Evolutionary conservation across 2,888 invertebrate genomes (phyloP), one percentile per base, ranked within the genome.

Genomic region (Hybos culiciformis): DNA sequence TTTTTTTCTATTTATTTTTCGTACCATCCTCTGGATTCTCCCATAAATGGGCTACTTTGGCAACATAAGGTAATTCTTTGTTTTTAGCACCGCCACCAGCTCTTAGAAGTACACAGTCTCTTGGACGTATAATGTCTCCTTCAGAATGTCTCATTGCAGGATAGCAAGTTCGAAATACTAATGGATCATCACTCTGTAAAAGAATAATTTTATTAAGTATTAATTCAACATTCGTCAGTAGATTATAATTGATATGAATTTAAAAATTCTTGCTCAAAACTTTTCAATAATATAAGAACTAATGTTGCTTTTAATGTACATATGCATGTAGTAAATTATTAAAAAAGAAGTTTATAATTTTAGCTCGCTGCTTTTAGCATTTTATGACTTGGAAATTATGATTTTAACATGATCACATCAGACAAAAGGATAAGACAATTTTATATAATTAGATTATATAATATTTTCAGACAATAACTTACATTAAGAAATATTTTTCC

Each of bases 21-120:
- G 70, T 63, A 90, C 93, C 91, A 66, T 90, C 87, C 42, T 85
- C 84, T 4, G 90, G 85, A 70, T 91, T 88, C 67, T 93, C 91
- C 92, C 93, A 96, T 24, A 96, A 75, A 46, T 87, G 83, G 42
- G 90, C 87, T 49, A 96, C 85, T 69, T 93, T 85, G 39, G 94
- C 96, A 41, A 96, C 90, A 67, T 83, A 96, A 19, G 96, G 96
- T 53, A 92, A 74, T 60, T 91, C 88, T 54, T 81, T 85, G 56
- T 80, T 82, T 55, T 74, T 77, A 59, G 72, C 77, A 41, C 87
- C 87, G 36, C 93, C 90, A 41, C 87, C 87, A 36, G 93, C 90
- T 53, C 87, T 83, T 50, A 96, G 72, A 46, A 96, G 73, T 43
- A 96, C 90, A 68, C 93, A 92, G 70, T 96, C 94, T 42, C 85